Conservation (phyloP, 2,797 vertebrate genomes). For the Danio kyathit region DNA sequence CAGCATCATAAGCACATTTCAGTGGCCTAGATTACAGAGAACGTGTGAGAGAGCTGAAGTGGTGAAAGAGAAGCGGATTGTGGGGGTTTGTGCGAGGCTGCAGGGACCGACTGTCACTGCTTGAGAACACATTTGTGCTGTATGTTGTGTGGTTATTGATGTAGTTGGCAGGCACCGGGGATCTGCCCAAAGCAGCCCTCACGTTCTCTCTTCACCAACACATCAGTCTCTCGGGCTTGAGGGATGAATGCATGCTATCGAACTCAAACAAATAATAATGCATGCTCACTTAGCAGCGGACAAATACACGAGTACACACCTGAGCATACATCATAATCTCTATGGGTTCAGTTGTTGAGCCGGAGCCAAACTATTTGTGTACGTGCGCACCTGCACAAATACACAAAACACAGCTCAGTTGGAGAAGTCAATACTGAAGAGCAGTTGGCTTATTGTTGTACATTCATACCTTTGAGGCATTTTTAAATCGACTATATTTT, state of each 20-base stretch:
- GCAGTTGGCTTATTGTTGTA: conserved; percentile 1
- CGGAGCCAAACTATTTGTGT: neutral
- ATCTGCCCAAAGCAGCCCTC: conserved; percentile 21
- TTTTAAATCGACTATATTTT: too few species aligned
- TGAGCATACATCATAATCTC: conserved; percentile 27
- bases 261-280: conserved; percentile 13
- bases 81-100: conserved; percentile 25
- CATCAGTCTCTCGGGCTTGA: neutral
- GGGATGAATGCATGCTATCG: neutral
- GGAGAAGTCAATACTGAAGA: neutral
- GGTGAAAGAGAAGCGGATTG: conserved; percentile 26
- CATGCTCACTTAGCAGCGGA: conserved; percentile 5
- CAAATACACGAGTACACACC: conserved; percentile 9
- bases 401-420: neutral
- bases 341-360: neutral
- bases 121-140: conserved; percentile 32
- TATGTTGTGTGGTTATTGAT: conserved; percentile 43
- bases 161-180: conserved; percentile 16
- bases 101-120: conserved; percentile 36
- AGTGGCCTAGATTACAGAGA: conserved; percentile 13
- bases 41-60: conserved; percentile 6
- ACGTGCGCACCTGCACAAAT: conserved; percentile 11
- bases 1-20: conserved; percentile 29
- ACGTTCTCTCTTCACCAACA: conserved; percentile 4
- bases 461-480: too few species aligned